A percentile compares a stretch with the other conserved stretches of the same genome.
phyloP scores from a whole-genome alignment of 2,888 invertebrate species.

The Exephanes ischioxanthus region DNA sequence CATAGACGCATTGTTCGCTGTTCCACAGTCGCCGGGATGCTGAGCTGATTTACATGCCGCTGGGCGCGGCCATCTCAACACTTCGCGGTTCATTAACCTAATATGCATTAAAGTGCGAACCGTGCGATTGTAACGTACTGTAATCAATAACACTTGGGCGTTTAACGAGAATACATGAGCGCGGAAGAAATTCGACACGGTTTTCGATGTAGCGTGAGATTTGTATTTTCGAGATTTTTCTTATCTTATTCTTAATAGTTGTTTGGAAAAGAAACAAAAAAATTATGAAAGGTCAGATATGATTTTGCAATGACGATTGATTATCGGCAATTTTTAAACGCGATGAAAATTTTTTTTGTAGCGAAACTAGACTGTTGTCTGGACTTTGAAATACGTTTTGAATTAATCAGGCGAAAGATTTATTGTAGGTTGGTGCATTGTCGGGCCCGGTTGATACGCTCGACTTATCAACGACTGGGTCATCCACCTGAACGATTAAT shows the following conservation, averaged over 20 bases:
- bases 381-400: background rate
- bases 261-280: background rate
- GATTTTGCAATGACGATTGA: background rate
- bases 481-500: slow-evolving; percentile 22
- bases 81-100: slow-evolving; percentile 42
- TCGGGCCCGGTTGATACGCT: background rate
- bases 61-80: slow-evolving; percentile 27
- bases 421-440: background rate
- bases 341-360: background rate
- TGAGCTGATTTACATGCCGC: slow-evolving; percentile 26
- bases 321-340: background rate
- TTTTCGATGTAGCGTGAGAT: background rate
- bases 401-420: background rate
- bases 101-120: slow-evolving; percentile 30
- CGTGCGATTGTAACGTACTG: slow-evolving; percentile 19
- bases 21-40: background rate
- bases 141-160: slow-evolving; percentile 21
- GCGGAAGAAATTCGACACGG: background rate
- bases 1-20: slow-evolving; percentile 1
- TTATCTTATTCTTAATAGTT: background rate
- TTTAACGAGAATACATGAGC: background rate
- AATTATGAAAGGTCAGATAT: background rate
- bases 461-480: slow-evolving; percentile 19
- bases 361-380: background rate
- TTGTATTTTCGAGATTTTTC: background rate